Conservation (phyloP, 1,140 invertebrate genomes). For the Trichonephila inaurata region DNA sequence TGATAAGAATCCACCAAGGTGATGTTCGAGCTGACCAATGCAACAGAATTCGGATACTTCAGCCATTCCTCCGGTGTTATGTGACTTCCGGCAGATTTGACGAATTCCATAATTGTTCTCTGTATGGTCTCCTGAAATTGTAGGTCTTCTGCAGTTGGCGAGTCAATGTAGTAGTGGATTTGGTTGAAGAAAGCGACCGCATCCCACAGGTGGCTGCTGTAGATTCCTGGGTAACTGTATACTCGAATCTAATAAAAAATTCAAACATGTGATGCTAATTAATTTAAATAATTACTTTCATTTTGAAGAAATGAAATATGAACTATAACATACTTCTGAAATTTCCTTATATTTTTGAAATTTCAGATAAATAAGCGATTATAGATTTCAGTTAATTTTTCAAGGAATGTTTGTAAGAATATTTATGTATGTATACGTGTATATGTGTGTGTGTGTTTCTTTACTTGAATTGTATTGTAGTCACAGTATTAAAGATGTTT, state of each 20-base stretch:
- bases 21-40: slow-evolving; percentile 39
- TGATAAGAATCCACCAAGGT: slow-evolving; percentile 50
- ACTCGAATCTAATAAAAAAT: slow-evolving; percentile 64
- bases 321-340: too few species aligned
- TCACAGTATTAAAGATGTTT: too few species aligned
- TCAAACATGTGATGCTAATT: neutral
- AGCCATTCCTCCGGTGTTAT: slow-evolving; percentile 45
- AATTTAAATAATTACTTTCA: neutral
- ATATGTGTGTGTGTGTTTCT: too few species aligned
- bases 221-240: slow-evolving; percentile 73
- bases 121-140: slow-evolving; percentile 66
- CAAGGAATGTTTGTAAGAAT: too few species aligned
- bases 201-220: slow-evolving; percentile 77
- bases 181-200: slow-evolving; percentile 76
- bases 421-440: too few species aligned
- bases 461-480: too few species aligned
- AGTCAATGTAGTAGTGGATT: slow-evolving; percentile 69
- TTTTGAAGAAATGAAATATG: neutral
- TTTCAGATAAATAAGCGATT: too few species aligned
- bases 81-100: slow-evolving; percentile 38
- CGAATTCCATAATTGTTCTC: slow-evolving; percentile 70
- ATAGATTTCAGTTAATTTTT: too few species aligned
- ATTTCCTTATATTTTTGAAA: too few species aligned
- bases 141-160: slow-evolving; percentile 65
- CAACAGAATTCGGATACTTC: slow-evolving; percentile 66